Evolutionary conservation across 1,140 invertebrate species (phyloP).

Genomic region (Lepidurus packardi): DNA sequence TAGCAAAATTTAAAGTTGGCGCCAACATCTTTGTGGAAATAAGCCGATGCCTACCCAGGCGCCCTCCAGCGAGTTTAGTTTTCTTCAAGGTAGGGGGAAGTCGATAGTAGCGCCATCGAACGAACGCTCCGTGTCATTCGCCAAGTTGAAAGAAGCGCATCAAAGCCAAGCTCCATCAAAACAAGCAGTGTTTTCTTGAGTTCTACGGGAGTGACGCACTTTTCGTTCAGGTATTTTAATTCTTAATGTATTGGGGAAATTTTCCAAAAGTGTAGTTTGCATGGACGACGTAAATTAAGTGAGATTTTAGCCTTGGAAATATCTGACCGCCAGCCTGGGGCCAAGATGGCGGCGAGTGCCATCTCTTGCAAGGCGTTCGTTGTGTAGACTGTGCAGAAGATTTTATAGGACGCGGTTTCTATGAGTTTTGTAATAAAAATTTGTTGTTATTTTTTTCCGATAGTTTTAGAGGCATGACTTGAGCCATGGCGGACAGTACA

Average conservation of each 20-base stretch:
- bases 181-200: neutral
- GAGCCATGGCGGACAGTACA: slow-evolving; percentile 3
- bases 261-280: neutral
- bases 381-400: neutral
- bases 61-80: neutral
- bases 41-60: neutral
- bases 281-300: neutral
- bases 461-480: slow-evolving; percentile 3
- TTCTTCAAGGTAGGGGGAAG: neutral
- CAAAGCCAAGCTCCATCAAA: slow-evolving; percentile 11
- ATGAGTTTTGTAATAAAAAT: neutral
- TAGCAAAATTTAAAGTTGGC: neutral
- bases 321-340: slow-evolving; percentile 12
- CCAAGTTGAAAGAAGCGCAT: slow-evolving; percentile 18
- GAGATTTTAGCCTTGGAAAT: neutral
- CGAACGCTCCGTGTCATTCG: slow-evolving; percentile 12
- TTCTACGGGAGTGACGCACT: neutral
- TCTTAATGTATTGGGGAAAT: neutral
- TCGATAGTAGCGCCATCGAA: neutral
- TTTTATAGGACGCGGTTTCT: slow-evolving; percentile 1
- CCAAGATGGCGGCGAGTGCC: slow-evolving; percentile 20
- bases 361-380: slow-evolving; percentile 21
- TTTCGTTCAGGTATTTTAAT: neutral
- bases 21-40: neutral
- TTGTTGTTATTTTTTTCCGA: neutral